Base-by-base conservation (phyloP, 2,888 invertebrate species). In the Cataglyphis rosenhaueri region DNA sequence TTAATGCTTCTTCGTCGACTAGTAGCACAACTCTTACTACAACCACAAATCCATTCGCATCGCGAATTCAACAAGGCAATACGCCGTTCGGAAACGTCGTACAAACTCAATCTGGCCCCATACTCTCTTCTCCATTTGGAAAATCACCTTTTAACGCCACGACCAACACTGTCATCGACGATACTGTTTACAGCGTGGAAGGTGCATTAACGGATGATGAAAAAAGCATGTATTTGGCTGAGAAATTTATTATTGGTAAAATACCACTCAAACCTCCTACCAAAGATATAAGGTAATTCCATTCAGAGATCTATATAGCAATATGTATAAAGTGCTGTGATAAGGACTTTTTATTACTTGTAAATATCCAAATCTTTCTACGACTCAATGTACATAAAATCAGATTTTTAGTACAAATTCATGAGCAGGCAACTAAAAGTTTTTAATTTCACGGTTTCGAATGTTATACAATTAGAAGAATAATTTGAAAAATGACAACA, bases 231-330 rank as follows among this genome's bases (percentile, higher is more conserved):
- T 94, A 90, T 25, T 48, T 91, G 9, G 87, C 92, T 0, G 91
- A 92, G 5, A 85, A 89, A 68, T 94, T 94, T 81, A 48, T 74
- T 3, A 85, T 94, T 5, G 92, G 93, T 0, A 92, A 92, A 65
- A 93, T 94, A 74, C 94, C 94, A 0, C 25, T 93, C 0, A 92
- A 91, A 82, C 92, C 94, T 21, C 94, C 94, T 9, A 91, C 92
- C 3, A 93, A 92, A 87, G 94, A 92, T 52, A 81, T 94, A 18
- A 91, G 92, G 44, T 94, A 83, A 92, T 48, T 35, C 5, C 2
- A n/a, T 52, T 18, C 64, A 3, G 21, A 18, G 1, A 32, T 38
- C 55, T 18, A 10, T 52, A 52, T 8, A 61, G 12, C 18, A 18
- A 44, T 25, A 70, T 61, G 59, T 62, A 44, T 65, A 35, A 38